These are phyloP conservation scores for Ispidina lecontei DNA, from an alignment of 2,797 vertebrate genomes.

Conservation along the genomic window DNA sequence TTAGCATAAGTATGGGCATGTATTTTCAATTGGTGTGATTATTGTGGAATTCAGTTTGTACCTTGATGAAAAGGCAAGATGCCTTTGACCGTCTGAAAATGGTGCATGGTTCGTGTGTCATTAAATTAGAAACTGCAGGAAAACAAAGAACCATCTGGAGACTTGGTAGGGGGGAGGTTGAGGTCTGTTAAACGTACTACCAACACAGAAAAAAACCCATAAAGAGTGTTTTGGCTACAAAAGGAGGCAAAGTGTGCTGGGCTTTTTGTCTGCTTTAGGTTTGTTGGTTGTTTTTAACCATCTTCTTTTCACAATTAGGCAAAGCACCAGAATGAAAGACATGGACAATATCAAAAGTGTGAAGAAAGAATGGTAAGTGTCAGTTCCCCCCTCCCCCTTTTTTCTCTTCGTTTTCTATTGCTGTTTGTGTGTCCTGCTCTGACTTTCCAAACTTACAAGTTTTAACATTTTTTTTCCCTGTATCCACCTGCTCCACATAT, in stretches of 20 bases:
- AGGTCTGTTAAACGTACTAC: neutral
- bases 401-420: neutral
- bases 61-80: neutral
- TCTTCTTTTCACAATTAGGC: slow-evolving; percentile 77
- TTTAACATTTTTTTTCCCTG: neutral
- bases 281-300: neutral
- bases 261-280: neutral
- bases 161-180: neutral
- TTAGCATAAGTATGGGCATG: neutral
- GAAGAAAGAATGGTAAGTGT: slow-evolving; percentile 81
- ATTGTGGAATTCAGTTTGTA: neutral
- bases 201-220: neutral
- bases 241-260: neutral
- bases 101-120: slow-evolving; percentile 19
- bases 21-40: neutral
- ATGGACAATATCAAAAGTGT: slow-evolving; percentile 82
- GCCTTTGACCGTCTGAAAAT: neutral
- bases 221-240: neutral
- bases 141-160: slow-evolving; percentile 66
- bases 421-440: neutral
- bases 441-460: neutral
- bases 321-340: slow-evolving; percentile 87
- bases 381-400: neutral
- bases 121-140: slow-evolving; percentile 49
- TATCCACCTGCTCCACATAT: neutral